phyloP scores from a whole-genome alignment of 2,797 vertebrate species.

The Phataginus tricuspis region DNA sequence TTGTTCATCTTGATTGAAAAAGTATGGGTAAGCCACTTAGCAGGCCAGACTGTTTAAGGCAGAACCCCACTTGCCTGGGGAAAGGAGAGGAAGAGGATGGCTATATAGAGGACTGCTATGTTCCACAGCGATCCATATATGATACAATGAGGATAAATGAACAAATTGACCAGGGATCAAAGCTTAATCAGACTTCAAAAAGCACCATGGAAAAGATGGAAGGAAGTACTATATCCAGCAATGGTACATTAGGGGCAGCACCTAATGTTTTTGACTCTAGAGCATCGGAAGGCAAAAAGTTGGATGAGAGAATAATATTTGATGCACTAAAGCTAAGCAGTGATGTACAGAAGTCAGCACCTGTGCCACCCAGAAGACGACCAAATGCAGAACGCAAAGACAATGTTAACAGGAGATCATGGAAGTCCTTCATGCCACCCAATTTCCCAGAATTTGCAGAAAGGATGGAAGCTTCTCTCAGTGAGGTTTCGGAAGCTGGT shows the following conservation, averaged over 20 bases:
- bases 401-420: constrained; percentile 95
- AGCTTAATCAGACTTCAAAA: constrained; percentile 95
- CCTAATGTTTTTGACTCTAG: constrained; percentile 91
- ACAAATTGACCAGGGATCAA: constrained; percentile 97
- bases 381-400: constrained; percentile 91
- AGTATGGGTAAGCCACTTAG: constrained; percentile 99
- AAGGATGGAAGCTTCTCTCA: constrained; percentile 92
- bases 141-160: constrained; percentile 99
- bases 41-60: constrained; percentile 97
- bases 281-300: constrained; percentile 89
- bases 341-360: constrained; percentile 92
- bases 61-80: constrained; percentile 96
- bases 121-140: constrained; percentile 98
- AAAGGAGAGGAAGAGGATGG: constrained; percentile 98
- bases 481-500: constrained; percentile 89
- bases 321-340: constrained; percentile 97
- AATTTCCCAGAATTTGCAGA: constrained; percentile 97
- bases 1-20: constrained; percentile 78
- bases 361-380: constrained; percentile 86
- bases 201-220: constrained; percentile 93
- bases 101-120: constrained; percentile 99
- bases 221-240: constrained; percentile 95
- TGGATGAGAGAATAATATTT: constrained; percentile 97
- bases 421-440: constrained; percentile 98
- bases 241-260: constrained; percentile 93